phyloP scores from a whole-genome alignment of 2,113 vertebrate species.

The Xiphophorus couchianus region DNA sequence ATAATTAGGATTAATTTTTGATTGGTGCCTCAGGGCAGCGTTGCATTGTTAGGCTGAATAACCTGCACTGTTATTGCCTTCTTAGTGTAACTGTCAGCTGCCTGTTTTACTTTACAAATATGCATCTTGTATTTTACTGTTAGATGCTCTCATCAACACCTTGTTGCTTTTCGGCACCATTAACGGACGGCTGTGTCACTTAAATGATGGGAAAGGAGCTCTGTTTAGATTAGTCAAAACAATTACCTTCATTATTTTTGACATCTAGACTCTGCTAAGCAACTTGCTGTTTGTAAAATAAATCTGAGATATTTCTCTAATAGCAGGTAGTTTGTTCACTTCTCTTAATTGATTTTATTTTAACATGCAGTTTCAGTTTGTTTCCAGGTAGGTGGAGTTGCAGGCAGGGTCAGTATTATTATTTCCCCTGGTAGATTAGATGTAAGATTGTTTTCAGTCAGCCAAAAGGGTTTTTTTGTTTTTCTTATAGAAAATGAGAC shows the following conservation, averaged over 20 bases:
- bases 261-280: background rate
- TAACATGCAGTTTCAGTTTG: too few species aligned
- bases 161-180: conserved; percentile 47
- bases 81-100: conserved; percentile 80
- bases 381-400: too few species aligned
- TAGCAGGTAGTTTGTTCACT: background rate
- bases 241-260: conserved; percentile 5
- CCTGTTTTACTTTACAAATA: conserved; percentile 79
- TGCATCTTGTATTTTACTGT: conserved; percentile 72
- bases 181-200: conserved; percentile 64
- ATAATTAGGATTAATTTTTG: conserved; percentile 85
- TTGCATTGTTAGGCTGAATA: conserved; percentile 69
- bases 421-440: too few species aligned
- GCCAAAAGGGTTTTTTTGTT: too few species aligned
- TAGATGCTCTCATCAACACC: conserved; percentile 46
- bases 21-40: conserved; percentile 73
- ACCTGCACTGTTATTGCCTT: conserved; percentile 68
- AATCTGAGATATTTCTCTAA: background rate
- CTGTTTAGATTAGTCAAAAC: conserved; percentile 41
- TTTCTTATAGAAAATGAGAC: too few species aligned
- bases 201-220: conserved; percentile 54
- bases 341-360: background rate
- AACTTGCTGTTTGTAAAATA: background rate
- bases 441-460: too few species aligned
- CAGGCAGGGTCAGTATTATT: too few species aligned